Evolutionary conservation across 1,140 invertebrate genomes (phyloP).

Genomic region (Diprion similis): DNA sequence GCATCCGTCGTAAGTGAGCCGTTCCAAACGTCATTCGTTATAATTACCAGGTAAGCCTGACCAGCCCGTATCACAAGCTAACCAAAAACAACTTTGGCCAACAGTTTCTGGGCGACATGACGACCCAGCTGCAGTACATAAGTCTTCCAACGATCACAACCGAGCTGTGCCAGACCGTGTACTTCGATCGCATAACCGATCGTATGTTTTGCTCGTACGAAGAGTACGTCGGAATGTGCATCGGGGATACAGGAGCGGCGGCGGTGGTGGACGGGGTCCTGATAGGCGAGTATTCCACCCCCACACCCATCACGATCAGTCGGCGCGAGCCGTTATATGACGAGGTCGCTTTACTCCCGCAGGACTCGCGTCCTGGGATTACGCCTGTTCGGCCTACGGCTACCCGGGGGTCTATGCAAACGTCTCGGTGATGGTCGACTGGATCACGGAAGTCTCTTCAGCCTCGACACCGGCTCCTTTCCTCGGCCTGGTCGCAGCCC

Average conservation of each 20-base stretch:
- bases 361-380: constrained; percentile 69
- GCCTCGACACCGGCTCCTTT: not conserved
- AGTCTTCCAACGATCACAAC: constrained; percentile 32
- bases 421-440: constrained; percentile 54
- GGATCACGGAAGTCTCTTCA: constrained; percentile 36
- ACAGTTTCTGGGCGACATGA: constrained; percentile 3
- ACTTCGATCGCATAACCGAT: constrained; percentile 27
- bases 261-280: constrained; percentile 48
- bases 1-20: constrained; percentile 21
- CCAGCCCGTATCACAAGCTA: not conserved
- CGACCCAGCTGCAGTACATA: constrained; percentile 19
- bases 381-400: constrained; percentile 62
- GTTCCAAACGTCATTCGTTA: not conserved
- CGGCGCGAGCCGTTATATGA: not conserved
- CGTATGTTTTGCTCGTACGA: constrained; percentile 37
- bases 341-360: not conserved
- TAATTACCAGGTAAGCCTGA: not conserved
- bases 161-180: constrained; percentile 25
- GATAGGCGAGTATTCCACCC: constrained; percentile 51
- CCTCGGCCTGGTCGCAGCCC: too few species aligned
- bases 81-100: constrained; percentile 1
- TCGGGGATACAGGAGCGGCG: constrained; percentile 62
- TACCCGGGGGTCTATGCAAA: constrained; percentile 65
- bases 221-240: constrained; percentile 28
- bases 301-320: not conserved